Evolutionary conservation across 1,140 invertebrate genomes (phyloP).

Genomic region (Heliothis virescens): DNA sequence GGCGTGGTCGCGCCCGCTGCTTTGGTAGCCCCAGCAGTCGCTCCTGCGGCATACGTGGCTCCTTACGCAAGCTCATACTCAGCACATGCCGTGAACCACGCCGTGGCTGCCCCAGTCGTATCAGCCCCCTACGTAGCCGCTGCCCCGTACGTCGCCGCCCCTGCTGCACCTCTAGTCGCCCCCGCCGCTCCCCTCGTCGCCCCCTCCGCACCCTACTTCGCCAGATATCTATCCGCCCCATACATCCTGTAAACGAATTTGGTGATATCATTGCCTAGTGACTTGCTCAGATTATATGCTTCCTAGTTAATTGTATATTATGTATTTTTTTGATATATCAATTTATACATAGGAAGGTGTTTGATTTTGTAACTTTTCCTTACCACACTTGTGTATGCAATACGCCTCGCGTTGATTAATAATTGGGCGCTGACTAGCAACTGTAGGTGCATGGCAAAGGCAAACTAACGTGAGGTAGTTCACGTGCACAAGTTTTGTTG

Average conservation of each 20-base stretch:
- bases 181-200: constrained; percentile 65
- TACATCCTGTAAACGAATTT: constrained; percentile 78
- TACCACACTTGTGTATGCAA: neutral
- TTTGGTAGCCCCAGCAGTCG: constrained; percentile 79
- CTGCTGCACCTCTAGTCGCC: constrained; percentile 53
- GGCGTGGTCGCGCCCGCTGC: constrained; percentile 76
- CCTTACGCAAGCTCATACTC: constrained; percentile 88
- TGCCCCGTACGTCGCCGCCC: constrained; percentile 51
- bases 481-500: no score
- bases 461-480: neutral
- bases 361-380: neutral
- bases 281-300: constrained; percentile 75
- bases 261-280: constrained; percentile 79
- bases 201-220: constrained; percentile 53
- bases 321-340: constrained; percentile 48
- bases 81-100: constrained; percentile 88
- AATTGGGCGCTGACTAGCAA: neutral
- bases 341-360: constrained; percentile 30
- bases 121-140: constrained; percentile 77
- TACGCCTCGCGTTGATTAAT: neutral
- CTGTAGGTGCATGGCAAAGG: neutral
- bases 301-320: constrained; percentile 49
- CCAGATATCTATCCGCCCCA: constrained; percentile 70
- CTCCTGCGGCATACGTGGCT: constrained; percentile 87
- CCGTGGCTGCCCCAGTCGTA: constrained; percentile 86